Conservation (phyloP, 2,113 vertebrate genomes). For the Psephotus haematonotus region DNA sequence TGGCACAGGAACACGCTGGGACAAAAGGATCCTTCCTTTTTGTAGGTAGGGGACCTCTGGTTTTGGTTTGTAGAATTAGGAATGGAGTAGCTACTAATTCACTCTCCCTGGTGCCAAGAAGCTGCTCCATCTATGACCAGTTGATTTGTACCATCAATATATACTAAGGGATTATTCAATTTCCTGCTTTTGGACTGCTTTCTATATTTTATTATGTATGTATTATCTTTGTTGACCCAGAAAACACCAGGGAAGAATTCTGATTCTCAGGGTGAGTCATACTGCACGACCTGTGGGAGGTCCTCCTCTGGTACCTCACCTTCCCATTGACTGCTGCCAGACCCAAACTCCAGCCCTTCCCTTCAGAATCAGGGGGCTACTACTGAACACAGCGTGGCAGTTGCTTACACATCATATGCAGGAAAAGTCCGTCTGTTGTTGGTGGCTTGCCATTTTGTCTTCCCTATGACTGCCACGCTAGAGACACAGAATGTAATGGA, state of each 20-base stretch:
- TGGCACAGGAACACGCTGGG: background rate
- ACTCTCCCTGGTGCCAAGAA: background rate
- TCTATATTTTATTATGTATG: background rate
- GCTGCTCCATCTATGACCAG: background rate
- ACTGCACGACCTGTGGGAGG: background rate
- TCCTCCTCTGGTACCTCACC: background rate
- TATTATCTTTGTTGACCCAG: background rate
- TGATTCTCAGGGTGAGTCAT: background rate
- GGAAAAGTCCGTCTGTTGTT: background rate
- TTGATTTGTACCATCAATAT: accelerated
- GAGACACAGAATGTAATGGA: background rate
- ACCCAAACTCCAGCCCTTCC: background rate
- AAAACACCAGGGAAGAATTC: background rate
- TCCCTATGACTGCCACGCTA: background rate
- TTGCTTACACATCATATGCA: background rate
- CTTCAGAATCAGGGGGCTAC: background rate
- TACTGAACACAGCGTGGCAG: background rate
- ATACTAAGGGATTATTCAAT: background rate
- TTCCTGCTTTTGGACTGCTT: background rate
- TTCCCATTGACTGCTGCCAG: background rate
- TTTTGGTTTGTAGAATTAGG: background rate
- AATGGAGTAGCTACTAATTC: background rate
- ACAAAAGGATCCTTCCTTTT: background rate
- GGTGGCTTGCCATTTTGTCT: background rate
- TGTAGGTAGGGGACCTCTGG: background rate